Conservation (phyloP, 2,888 invertebrate species). For the Lamellibrachia columna region DNA sequence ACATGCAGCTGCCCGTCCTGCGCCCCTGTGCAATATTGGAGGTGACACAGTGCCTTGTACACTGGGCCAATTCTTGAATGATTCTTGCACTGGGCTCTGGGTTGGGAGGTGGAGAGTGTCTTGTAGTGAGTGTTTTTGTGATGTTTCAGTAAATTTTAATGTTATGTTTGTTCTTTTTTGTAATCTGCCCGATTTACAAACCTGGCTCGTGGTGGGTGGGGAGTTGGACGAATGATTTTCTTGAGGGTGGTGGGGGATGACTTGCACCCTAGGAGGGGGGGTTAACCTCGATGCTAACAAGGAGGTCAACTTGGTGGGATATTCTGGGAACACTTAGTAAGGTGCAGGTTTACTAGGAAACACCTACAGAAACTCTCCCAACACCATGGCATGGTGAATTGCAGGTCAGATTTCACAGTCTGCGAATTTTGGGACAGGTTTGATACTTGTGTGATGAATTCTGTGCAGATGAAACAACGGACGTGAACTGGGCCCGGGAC, state of each 20-base stretch:
- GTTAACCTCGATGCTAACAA: background rate
- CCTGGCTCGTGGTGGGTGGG: background rate
- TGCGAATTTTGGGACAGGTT: background rate
- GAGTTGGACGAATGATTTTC: background rate
- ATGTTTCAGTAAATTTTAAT: background rate
- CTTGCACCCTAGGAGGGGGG: background rate
- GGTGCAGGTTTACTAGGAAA: background rate
- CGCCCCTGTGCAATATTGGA: background rate
- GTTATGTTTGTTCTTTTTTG: background rate
- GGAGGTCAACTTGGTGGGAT: background rate
- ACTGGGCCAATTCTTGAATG: background rate
- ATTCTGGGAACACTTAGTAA: background rate
- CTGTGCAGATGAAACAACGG: background rate
- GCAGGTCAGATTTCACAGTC: background rate
- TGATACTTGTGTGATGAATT: background rate
- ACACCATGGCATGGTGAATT: background rate
- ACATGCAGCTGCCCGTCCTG: background rate
- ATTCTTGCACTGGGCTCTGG: background rate
- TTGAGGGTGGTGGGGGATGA: background rate
- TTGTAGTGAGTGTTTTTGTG: conserved; percentile 2
- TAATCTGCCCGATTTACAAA: background rate
- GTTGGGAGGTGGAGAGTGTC: background rate
- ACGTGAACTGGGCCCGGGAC: background rate
- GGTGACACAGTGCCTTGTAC: background rate
- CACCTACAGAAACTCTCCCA: background rate